A percentile compares a stretch with the other conserved stretches of the same genome.
These are phyloP conservation scores for Pomacea maculata DNA, from an alignment of 1,140 invertebrate species.

Conservation along the genomic window DNA sequence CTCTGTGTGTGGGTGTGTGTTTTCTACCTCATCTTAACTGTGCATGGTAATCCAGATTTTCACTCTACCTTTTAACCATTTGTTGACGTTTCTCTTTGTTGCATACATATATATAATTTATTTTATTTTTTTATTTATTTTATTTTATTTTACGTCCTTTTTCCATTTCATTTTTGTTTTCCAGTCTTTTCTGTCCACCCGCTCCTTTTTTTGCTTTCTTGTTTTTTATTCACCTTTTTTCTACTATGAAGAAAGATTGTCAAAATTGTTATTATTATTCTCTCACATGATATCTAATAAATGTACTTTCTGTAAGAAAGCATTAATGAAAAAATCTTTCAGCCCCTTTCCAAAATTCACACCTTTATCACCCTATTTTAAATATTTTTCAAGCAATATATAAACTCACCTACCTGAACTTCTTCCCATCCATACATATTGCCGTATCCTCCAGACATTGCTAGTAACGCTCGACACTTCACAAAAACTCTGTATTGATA, in stretches of 20 bases:
- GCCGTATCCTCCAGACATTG: no score
- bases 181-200: not conserved
- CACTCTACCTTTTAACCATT: not conserved
- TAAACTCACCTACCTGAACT: no score
- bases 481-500: no score
- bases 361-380: no score
- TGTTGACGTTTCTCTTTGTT: not conserved
- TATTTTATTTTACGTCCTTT: not conserved
- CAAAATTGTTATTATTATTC: no score
- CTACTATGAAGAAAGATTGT: not conserved
- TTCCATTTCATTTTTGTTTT: not conserved
- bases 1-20: not conserved
- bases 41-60: not conserved
- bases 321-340: not conserved
- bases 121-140: not conserved
- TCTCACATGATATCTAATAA: not conserved
- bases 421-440: no score
- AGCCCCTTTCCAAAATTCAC: conserved; percentile 12
- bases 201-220: not conserved
- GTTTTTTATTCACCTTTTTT: not conserved
- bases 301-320: not conserved
- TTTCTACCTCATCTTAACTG: not conserved
- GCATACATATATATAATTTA: not conserved
- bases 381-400: no score
- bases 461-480: no score